Base-by-base conservation (phyloP, 2,888 invertebrate species). In the Andrena fulva region DNA sequence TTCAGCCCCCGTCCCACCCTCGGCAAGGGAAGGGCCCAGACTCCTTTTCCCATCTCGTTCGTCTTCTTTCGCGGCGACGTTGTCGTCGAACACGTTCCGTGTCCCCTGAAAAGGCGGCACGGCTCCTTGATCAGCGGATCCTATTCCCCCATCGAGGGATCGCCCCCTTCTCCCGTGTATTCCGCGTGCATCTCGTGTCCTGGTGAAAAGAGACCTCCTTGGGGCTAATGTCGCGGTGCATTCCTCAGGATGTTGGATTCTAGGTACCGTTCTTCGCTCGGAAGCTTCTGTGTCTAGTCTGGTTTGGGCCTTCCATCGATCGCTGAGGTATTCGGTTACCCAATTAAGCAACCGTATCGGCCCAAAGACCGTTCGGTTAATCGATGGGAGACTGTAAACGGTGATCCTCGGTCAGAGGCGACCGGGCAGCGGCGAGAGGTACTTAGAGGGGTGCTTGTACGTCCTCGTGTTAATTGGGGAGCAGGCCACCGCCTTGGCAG, bases 111-210 rank as follows among this genome's bases (percentile, higher is more conserved):
- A 84, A 31, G 33, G 8, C 76, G 24, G 10, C 56, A 56, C 42
- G 12, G 35, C 24, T 60, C 35, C 59, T 62, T 69, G 77, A 85
- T 85, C 77, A 70, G 33, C 60, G 59, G 67, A 83, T 85, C 76
- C 66, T 68, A 77, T 83, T 83, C 71, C 69, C 60, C 4, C n/a
- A 29, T 56, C 48, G 66, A 20, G 42, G 24, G 35, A 63, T 20
- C n/a, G 69, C 1, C n/a, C 6, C 33, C 10, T 27, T 24, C 52
- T 54, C 16, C 31, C 20, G 16, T 16, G 16, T 48, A n/a, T 20
- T 29, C 10, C 27, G 54, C 71, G 24, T 59, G 59, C 8, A 10
- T 24, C 56, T 4, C 24, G 20, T 20, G 56, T 52, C 35, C 60
- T 16, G 4, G 7, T 16, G 74, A 35, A 66, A 20, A 35, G n/a